These are phyloP conservation scores for Agriopis aurantiaria DNA, from an alignment of 2,888 invertebrate genomes.

Conservation along the genomic window DNA sequence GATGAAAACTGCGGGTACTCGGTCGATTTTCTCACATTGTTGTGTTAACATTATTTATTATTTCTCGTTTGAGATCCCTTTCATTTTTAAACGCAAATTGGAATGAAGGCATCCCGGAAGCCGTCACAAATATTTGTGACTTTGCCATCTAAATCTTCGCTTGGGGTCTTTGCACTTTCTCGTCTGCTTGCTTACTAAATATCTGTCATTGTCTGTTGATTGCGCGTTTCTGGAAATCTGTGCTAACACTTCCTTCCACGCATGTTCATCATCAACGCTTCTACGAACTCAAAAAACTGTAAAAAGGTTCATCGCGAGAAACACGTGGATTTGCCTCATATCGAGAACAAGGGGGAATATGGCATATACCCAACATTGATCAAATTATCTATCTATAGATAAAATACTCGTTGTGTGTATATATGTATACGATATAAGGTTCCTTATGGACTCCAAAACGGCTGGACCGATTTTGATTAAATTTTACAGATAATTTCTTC, in stretches of 20 bases:
- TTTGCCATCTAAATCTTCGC: conserved; percentile 20
- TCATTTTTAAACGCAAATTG: conserved; percentile 24
- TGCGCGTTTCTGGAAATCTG: not conserved
- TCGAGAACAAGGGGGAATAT: not conserved
- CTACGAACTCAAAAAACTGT: not conserved
- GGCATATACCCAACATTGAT: no score
- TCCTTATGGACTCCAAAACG: no score
- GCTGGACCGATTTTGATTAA: no score
- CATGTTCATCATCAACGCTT: not conserved
- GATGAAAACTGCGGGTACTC: conserved; percentile 15
- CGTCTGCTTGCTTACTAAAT: conserved; percentile 2
- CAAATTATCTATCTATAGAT: no score
- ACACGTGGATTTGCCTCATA: not conserved
- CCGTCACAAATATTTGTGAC: conserved; percentile 39
- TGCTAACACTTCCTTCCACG: not conserved
- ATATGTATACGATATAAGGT: no score
- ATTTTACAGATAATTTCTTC: no score
- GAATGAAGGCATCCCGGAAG: conserved; percentile 40
- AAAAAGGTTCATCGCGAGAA: not conserved
- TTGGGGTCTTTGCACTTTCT: conserved; percentile 28
- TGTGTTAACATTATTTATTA: conserved; percentile 21
- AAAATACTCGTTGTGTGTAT: no score
- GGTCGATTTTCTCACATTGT: conserved; percentile 15
- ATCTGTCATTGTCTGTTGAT: not conserved
- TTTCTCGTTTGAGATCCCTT: conserved; percentile 9